Evolutionary conservation across 2,888 invertebrate species (phyloP), one percentile per base, ranked within the genome.

Genomic region (Labia minor): DNA sequence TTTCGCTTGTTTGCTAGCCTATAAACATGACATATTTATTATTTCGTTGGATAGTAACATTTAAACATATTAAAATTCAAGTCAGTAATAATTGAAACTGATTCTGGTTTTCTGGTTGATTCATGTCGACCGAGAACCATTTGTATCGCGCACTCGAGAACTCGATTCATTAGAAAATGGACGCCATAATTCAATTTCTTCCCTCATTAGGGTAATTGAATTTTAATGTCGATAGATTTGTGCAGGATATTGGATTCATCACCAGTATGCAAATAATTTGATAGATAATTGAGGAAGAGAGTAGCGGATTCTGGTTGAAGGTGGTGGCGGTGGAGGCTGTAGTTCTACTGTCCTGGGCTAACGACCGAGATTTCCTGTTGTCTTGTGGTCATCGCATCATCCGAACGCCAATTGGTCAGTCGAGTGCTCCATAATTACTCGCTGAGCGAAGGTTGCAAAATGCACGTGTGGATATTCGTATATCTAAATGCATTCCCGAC

Each of bases 331-430:
- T 49, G 49, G 49, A 49, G 26, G 26, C 26, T 26, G 26, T 8
- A 26, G 26, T 49, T 4, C 49, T 49, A 14, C 49, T 8, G 49
- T 49, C 49, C 16, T 49, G 16, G 49, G 49, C n/a, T 49, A 49
- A 49, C 49, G 49, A 49, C 49, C 49, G 49, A 49, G 49, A 49
- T 49, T 49, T 49, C 49, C 49, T 49, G 49, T 49, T 49, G 49
- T 49, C 49, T 49, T 16, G 6, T 49, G 49, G 49, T 49, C 49
- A 49, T 14, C 49, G 16, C 4, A 26, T 26, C 8, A 26, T 26
- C 8, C 26, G 26, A 26, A 26, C 26, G 26, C 26, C 26, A 26
- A 26, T 26, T 26, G 26, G 26, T 8, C 26, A 49, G 49, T 14
- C 3, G 49, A 16, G 49, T 11, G 49, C 6, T 26, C 26, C 26